Evolutionary conservation across 2,888 invertebrate genomes (phyloP), one percentile per base, ranked within the genome.

Genomic region (Xestia rhomboidea): DNA sequence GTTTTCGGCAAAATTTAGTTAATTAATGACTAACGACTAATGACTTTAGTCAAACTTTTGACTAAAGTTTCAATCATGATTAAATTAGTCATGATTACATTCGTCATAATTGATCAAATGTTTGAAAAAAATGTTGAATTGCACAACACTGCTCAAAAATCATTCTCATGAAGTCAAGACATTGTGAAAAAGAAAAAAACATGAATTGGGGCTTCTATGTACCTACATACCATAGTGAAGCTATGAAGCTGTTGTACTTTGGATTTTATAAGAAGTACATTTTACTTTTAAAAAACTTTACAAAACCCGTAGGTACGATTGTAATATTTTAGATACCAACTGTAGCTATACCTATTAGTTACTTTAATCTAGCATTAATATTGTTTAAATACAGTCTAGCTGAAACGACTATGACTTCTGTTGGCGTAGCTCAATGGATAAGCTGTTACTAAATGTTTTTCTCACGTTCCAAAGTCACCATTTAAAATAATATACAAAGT

Each of bases 401-500:
- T n/a, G n/a, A n/a, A 51, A 51, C 21, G n/a, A 68, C 54, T 27
- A 4, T 18, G 27, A 49, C 24, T 24, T 27, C 2, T 6, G 27
- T 46, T 57, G 34, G 15, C n/a, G 49, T 15, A 60, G 41, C 27
- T 60, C 60, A 38, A n/a, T 44, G 27, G 27, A 68, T 49, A 71
- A 78, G 27, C 67, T 34, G 54, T 68, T 67, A 69, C 57, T 67
- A 67, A 69, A 44, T 73, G 57, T 30, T 60, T 68, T 69, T 62
- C 46, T 74, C 74, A 54, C 76, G 68, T 76, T 49, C 79, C 73
- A 41, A 66, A 66, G 24, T 63, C 27, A 68, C 7, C n/a, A 54
- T 66, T 60, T 34, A 41, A 70, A 68, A 72, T 74, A 76, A 76
- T 72, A 73, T 18, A 75, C 70, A 63, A 73, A 81, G 60, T 72